Base-by-base conservation (phyloP, 2,888 invertebrate species). In the Chelonus formosanus region DNA sequence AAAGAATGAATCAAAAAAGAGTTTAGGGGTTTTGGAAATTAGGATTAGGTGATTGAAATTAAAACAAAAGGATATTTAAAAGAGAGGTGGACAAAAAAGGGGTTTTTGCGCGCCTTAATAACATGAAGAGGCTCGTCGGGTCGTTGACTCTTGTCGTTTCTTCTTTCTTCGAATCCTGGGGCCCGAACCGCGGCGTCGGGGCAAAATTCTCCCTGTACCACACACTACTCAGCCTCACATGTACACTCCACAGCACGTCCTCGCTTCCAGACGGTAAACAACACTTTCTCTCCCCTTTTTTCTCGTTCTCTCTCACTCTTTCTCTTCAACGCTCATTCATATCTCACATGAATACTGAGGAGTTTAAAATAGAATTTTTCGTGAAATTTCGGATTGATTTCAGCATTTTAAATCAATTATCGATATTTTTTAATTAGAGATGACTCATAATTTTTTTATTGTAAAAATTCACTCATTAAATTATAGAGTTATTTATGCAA, bases 81-180 rank as follows among this genome's bases (percentile, higher is more conserved):
- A n/a, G 31, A 48, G 4, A 48, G 10, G 31, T 48, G 48, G 20
- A n/a, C 5, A 48, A 34, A 52, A 8, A 32, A 8, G 52, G 52
- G 34, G 10, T 48, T 52, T 31, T 34, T 10, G 31, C 10, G 31
- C 40, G 53, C 43, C 53, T 53, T 43, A 61, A 53, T 44, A 61
- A 43, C 44, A 40, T 53, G 10, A 67, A 75, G 56, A 69, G 72
- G 71, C 70, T 73, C 74, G 71, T 75, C 75, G 72, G 81, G 81
- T 80, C 81, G 75, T 81, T 81, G 80, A 80, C 81, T 80, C 78
- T 75, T 73, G 63, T 65, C 63, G 76, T 78, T 80, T 80, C 80
- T 81, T 78, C 76, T 78, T 81, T 79, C 80, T 78, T 78, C 78
- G 78, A 80, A 80, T 80, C 61, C 53, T 61, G 44, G 63, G 73